Evolutionary conservation across 2,888 invertebrate genomes (phyloP).

Genomic region (Suillia variegata): DNA sequence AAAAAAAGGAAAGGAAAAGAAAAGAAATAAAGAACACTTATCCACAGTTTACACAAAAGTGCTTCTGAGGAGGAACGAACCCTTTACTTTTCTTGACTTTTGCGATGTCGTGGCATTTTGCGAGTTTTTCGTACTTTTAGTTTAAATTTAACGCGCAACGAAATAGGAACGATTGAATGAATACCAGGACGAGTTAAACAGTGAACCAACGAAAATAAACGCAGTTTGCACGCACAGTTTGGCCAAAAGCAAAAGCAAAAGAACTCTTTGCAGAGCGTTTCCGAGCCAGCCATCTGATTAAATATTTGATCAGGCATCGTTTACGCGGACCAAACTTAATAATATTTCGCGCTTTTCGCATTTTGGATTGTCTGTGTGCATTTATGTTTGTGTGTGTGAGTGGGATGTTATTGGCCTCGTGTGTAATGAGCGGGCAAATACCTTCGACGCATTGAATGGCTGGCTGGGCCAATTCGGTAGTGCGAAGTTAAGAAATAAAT

Average conservation of each 20-base stretch:
- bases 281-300: conserved; percentile 24
- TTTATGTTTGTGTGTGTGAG: too few species aligned
- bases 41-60: not conserved
- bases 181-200: too few species aligned
- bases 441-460: too few species aligned
- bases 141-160: conserved; percentile 53
- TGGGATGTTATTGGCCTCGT: conserved; percentile 26
- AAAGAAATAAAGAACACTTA: not conserved
- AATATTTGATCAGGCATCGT: conserved; percentile 42
- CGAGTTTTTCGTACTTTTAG: conserved; percentile 41
- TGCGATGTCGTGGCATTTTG: conserved; percentile 35
- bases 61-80: too few species aligned
- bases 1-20: conserved; percentile 8
- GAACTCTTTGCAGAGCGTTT: conserved; percentile 13
- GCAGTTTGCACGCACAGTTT: not conserved
- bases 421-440: not conserved
- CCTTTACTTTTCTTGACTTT: conserved; percentile 26
- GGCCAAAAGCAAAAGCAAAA: conserved; percentile 7
- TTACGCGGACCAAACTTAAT: too few species aligned
- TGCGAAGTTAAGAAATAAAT: not conserved
- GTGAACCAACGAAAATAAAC: too few species aligned
- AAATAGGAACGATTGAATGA: conserved; percentile 15
- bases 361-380: too few species aligned
- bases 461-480: not conserved
- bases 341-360: conserved; percentile 43